Conservation (phyloP, 2,888 invertebrate genomes). For the Melanostoma mellinum region DNA sequence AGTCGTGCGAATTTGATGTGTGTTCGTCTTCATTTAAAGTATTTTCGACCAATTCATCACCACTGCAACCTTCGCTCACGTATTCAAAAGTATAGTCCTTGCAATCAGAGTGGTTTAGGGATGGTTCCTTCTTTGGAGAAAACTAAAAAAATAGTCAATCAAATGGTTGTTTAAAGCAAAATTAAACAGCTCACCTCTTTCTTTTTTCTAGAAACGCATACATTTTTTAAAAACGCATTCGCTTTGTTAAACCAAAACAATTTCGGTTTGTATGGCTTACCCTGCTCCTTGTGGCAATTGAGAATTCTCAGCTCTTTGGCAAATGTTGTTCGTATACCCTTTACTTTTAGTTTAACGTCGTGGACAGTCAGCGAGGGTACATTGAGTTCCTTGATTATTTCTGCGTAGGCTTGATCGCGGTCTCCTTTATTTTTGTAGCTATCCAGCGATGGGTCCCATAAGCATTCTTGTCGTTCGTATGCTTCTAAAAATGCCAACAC, state of each 20-base stretch:
- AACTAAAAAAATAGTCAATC: conserved; percentile 26
- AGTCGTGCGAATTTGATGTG: conserved; percentile 11
- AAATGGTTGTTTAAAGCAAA: background rate
- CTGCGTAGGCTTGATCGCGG: conserved; percentile 77
- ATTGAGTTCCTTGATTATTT: conserved; percentile 77
- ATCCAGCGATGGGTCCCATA: conserved; percentile 78
- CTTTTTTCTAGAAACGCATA: conserved; percentile 75
- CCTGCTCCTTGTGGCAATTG: conserved; percentile 75
- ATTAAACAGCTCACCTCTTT: conserved; percentile 24
- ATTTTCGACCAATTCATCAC: conserved; percentile 36
- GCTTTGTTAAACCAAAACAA: conserved; percentile 79
- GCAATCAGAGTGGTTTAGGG: conserved; percentile 19
- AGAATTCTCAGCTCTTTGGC: conserved; percentile 78
- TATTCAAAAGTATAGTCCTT: conserved; percentile 66
- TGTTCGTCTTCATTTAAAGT: conserved; percentile 24
- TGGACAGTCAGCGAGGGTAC: conserved; percentile 76
- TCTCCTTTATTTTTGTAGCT: conserved; percentile 78
- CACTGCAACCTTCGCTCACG: conserved; percentile 41
- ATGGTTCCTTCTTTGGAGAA: conserved; percentile 27
- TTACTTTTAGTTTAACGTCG: conserved; percentile 80
- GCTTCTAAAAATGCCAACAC: conserved; percentile 78
- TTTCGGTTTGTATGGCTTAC: conserved; percentile 76
- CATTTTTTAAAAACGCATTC: conserved; percentile 77
- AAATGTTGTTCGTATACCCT: conserved; percentile 80
- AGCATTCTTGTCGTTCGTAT: conserved; percentile 78